These are phyloP conservation scores for Patella vulgata DNA, from an alignment of 1,140 invertebrate genomes.

Conservation along the genomic window DNA sequence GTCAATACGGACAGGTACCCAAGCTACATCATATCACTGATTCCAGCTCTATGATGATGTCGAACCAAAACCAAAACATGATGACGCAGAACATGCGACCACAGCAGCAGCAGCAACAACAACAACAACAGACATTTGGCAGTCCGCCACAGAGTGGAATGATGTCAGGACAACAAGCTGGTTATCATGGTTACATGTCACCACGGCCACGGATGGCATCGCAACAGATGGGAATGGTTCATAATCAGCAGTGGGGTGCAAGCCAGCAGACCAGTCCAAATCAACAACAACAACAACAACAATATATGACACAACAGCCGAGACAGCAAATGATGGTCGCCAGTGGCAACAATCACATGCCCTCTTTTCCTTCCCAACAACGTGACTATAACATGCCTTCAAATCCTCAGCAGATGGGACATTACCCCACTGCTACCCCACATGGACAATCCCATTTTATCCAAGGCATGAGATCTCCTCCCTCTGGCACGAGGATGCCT, in stretches of 20 bases:
- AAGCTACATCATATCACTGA: constrained; percentile 16
- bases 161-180: constrained; percentile 17
- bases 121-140: constrained; percentile 8
- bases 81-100: constrained; percentile 5
- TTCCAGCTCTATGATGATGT: not conserved
- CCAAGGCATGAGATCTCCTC: constrained; percentile 35
- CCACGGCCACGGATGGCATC: constrained; percentile 11
- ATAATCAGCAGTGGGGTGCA: not conserved
- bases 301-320: not conserved
- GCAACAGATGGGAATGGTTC: constrained; percentile 20
- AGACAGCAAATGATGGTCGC: not conserved
- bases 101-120: constrained; percentile 16
- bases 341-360: constrained; percentile 32
- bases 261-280: not conserved
- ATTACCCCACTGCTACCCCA: constrained; percentile 21
- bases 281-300: constrained; percentile 11
- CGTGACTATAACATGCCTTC: constrained; percentile 43
- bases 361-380: constrained; percentile 41
- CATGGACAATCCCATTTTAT: constrained; percentile 27
- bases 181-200: constrained; percentile 27
- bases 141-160: constrained; percentile 10
- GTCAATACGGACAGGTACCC: constrained; percentile 10
- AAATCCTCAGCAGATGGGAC: constrained; percentile 24
- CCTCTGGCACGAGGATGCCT: constrained; percentile 26
- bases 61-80: not conserved